Base-by-base conservation (phyloP, 2,797 vertebrate genomes). In the Nannoperca australis region DNA sequence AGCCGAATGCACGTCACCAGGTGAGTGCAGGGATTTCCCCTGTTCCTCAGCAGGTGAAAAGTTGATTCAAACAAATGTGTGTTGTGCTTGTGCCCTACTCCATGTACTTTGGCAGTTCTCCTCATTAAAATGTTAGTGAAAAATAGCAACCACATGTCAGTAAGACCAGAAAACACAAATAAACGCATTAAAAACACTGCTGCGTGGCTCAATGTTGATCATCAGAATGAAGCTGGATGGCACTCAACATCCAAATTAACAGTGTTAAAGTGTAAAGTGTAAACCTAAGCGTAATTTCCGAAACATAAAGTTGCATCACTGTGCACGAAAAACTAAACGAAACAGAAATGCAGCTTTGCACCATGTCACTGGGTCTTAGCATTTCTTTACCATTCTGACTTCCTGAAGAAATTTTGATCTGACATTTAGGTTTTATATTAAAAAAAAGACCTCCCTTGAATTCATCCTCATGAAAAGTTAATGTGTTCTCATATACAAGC, bases 391-490 rank as follows among this genome's bases (percentile, higher is more conserved):
- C 17, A 50, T 54, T 61, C 17, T 27, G 27, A 14, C 42, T 56
- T 49, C 2, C 3, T 65, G 67, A 73, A 12, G 2, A 50, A 61
- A 66, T 77, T 70, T 54, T 62, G 6, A 64, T 76, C 42, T 59
- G 54, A 72, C 49, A 53, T 78, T 85, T 67, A 3, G 32, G 3
- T 78, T 71, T 77, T 13, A 47, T 53, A 18, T 34, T 38, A 63
- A 47, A 69, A 30, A 49, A n/a, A 40, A 40, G 4, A 40, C 12
- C 7, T 7, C 54, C 66, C 68, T 84, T 86, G 83, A 88, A 88
- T 85, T 80, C 54, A 45, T 82, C 71, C 85, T 90, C 78, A 90
- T 92, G 77, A 90, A 91, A 91, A 84, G 61, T 85, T 76, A 84
- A 91, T 88, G 72, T 61, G 59, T 73, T 91, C 70, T 84, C 61